phyloP scores from a whole-genome alignment of 2,113 vertebrate genomes.

The Toxostoma redivivum region DNA sequence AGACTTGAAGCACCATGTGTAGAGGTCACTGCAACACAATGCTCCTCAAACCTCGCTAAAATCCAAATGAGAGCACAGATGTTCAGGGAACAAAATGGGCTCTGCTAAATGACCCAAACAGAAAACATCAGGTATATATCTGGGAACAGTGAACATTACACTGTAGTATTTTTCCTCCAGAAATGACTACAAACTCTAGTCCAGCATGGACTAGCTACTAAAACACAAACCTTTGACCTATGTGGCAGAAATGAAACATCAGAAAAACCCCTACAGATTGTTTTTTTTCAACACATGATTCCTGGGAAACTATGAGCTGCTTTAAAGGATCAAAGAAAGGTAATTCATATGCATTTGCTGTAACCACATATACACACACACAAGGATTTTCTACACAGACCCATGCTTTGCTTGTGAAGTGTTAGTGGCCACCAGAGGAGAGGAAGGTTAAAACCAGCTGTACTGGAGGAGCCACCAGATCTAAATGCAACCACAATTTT shows the following conservation, averaged over 20 bases:
- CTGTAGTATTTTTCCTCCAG: background rate
- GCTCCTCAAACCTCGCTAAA: background rate
- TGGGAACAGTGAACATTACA: background rate
- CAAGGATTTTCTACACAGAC: background rate
- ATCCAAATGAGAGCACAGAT: background rate
- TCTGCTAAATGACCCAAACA: background rate
- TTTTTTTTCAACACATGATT: rapidly evolving
- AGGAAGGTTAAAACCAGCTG: background rate
- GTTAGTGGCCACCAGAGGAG: background rate
- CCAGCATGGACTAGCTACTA: background rate
- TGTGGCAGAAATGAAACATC: background rate
- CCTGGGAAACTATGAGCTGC: background rate
- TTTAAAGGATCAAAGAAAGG: background rate
- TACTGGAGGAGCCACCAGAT: background rate
- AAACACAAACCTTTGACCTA: background rate
- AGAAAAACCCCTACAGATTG: background rate
- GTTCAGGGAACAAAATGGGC: background rate
- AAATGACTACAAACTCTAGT: background rate
- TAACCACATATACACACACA: background rate
- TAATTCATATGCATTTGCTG: background rate
- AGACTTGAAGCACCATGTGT: background rate
- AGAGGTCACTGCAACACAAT: rapidly evolving
- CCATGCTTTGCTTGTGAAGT: background rate
- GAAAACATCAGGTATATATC: background rate
- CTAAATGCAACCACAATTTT: background rate